Evolutionary conservation across 2,113 vertebrate species (phyloP).

Genomic region (Barbus barbus): DNA sequence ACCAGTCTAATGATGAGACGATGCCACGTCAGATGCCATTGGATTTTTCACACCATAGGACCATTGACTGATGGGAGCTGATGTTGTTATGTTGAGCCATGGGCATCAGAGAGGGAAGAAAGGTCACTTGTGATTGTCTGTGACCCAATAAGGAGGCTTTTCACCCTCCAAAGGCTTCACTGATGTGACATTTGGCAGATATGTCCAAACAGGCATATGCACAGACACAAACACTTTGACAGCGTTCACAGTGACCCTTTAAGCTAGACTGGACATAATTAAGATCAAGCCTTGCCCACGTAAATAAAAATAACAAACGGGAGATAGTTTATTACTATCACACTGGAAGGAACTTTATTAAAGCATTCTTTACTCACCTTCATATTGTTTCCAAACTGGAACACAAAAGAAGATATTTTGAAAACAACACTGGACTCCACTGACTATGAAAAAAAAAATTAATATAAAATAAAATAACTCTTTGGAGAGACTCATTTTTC

Average conservation of each 20-base stretch:
- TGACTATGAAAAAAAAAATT: background rate
- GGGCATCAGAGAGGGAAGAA: constrained; percentile 57
- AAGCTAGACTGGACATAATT: constrained; percentile 54
- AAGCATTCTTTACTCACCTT: background rate
- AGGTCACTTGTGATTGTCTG: constrained; percentile 62
- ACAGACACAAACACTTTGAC: constrained; percentile 48
- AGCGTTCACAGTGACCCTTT: constrained; percentile 48
- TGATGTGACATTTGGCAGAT: constrained; percentile 60
- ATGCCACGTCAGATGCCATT: constrained; percentile 58
- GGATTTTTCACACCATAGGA: constrained; percentile 60
- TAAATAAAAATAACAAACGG: constrained; percentile 42
- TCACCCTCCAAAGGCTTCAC: constrained; percentile 55
- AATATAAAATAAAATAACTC: background rate
- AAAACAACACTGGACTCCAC: background rate
- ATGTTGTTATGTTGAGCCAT: constrained; percentile 63
- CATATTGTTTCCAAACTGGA: background rate
- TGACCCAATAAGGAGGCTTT: constrained; percentile 60
- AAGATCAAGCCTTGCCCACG: constrained; percentile 34
- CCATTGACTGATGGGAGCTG: constrained; percentile 60
- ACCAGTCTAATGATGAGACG: constrained; percentile 48
- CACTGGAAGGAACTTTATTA: constrained; percentile 36
- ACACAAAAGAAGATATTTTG: background rate
- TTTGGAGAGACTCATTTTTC: background rate
- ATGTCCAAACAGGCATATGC: constrained; percentile 56
- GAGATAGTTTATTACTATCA: constrained; percentile 22